These are phyloP conservation scores for Lasioglossum calceatum DNA, from an alignment of 2,888 invertebrate species.

Conservation along the genomic window DNA sequence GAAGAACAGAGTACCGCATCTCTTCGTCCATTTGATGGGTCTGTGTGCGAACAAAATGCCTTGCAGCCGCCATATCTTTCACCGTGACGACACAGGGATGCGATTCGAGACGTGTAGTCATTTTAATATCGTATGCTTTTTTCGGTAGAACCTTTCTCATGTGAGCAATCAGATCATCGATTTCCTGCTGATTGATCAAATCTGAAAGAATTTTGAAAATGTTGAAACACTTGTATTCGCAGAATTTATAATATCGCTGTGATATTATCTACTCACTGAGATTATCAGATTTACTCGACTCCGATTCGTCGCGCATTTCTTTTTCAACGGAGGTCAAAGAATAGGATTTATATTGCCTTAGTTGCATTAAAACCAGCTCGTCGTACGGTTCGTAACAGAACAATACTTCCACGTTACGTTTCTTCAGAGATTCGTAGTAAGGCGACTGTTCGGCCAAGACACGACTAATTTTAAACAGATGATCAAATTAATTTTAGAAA, in stretches of 20 bases:
- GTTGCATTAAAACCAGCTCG: conserved; percentile 96
- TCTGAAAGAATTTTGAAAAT: conserved; percentile 81
- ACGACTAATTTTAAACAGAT: conserved; percentile 88
- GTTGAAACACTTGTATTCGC: background rate
- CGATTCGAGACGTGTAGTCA: conserved; percentile 92
- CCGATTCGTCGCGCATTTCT: conserved; percentile 92
- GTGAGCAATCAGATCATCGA: conserved; percentile 92
- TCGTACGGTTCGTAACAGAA: conserved; percentile 99
- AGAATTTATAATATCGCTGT: conserved; percentile 14
- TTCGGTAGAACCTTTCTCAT: conserved; percentile 91
- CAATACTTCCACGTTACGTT: conserved; percentile 94
- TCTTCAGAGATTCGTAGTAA: conserved; percentile 96
- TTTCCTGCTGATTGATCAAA: conserved; percentile 90
- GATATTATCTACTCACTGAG: conserved; percentile 85
- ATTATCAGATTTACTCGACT: conserved; percentile 86
- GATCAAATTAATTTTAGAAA: background rate
- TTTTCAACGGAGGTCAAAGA: conserved; percentile 96
- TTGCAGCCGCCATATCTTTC: conserved; percentile 98
- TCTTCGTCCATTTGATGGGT: conserved; percentile 93
- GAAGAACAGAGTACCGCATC: conserved; percentile 92
- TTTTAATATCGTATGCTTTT: conserved; percentile 93
- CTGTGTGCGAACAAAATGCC: conserved; percentile 97
- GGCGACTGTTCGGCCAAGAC: conserved; percentile 97
- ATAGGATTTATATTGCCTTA: conserved; percentile 92
- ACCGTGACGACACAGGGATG: conserved; percentile 98